Evolutionary conservation across 35 echinoderm and acorn worm species (phyloP).

Genomic region (Patiria miniata): DNA sequence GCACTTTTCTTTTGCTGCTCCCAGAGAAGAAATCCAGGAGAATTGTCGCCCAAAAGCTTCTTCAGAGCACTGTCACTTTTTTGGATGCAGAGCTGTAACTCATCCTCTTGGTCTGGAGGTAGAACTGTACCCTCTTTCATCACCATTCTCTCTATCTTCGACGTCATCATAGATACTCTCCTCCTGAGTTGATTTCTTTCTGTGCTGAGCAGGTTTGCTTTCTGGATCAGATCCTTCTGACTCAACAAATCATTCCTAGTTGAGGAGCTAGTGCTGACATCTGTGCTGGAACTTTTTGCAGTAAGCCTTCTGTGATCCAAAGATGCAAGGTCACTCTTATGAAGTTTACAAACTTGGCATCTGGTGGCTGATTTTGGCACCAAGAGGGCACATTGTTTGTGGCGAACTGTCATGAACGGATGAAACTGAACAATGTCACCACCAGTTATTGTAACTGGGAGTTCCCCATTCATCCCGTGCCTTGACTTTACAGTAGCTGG

Average conservation of each 20-base stretch:
- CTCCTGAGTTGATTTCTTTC: background rate
- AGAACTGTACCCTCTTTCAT: background rate
- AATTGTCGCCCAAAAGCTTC: background rate
- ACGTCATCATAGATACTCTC: background rate
- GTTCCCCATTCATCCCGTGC: background rate
- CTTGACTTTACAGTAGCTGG: background rate
- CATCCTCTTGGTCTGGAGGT: background rate
- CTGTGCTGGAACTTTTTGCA: background rate
- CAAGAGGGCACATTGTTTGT: conserved; percentile 3
- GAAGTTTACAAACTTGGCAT: background rate
- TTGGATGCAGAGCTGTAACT: background rate
- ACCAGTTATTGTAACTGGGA: background rate
- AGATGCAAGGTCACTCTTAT: background rate
- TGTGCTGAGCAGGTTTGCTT: background rate
- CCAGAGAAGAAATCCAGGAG: conserved; percentile 38
- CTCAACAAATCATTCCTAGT: conserved; percentile 9
- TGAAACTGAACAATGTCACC: background rate
- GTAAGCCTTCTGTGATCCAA: background rate
- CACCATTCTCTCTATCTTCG: background rate
- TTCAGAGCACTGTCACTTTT: background rate
- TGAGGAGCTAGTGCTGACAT: background rate
- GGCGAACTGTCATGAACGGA: background rate
- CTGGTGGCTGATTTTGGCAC: background rate
- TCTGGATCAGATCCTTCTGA: background rate
- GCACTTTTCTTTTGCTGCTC: conserved; percentile 38